phyloP scores from a whole-genome alignment of 2,113 vertebrate species.

The Phrynosoma platyrhinos region DNA sequence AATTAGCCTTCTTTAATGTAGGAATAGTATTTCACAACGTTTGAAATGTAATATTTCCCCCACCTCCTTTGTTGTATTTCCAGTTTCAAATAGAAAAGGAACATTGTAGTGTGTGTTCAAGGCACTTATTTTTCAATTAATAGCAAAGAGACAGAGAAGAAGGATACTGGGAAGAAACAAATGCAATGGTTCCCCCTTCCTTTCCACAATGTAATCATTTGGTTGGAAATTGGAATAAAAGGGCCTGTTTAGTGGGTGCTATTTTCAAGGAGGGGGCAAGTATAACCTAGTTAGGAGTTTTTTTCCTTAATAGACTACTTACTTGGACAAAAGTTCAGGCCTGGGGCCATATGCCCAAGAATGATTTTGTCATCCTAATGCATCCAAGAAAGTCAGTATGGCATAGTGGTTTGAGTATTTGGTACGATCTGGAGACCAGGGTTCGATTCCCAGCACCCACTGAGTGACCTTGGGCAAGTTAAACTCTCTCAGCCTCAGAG shows the following conservation, averaged over 20 bases:
- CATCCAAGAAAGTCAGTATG: too few species aligned
- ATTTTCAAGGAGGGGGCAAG: constrained; percentile 1
- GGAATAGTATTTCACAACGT: constrained; percentile 75
- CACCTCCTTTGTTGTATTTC: constrained; percentile 73
- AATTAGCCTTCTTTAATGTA: constrained; percentile 72
- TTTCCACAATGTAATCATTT: background rate
- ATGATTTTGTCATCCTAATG: too few species aligned
- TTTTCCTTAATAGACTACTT: too few species aligned
- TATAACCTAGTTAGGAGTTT: too few species aligned
- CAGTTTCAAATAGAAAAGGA: constrained; percentile 67
- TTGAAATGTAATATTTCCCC: constrained; percentile 72
- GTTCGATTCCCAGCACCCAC: too few species aligned
- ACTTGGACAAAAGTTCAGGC: too few species aligned
- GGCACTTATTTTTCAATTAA: constrained; percentile 66
- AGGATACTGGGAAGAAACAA: constrained; percentile 68
- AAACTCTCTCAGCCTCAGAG: too few species aligned
- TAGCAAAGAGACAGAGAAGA: constrained; percentile 51
- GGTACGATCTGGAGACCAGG: too few species aligned
- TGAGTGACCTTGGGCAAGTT: too few species aligned
- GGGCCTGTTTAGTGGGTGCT: background rate
- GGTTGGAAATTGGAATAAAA: background rate
- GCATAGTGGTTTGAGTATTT: too few species aligned
- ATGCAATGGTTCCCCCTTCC: constrained; percentile 55
- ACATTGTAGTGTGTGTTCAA: constrained; percentile 21
- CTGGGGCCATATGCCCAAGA: too few species aligned